Base-by-base conservation (phyloP, 1,140 invertebrate species). In the Drosophila nigrodunni region DNA sequence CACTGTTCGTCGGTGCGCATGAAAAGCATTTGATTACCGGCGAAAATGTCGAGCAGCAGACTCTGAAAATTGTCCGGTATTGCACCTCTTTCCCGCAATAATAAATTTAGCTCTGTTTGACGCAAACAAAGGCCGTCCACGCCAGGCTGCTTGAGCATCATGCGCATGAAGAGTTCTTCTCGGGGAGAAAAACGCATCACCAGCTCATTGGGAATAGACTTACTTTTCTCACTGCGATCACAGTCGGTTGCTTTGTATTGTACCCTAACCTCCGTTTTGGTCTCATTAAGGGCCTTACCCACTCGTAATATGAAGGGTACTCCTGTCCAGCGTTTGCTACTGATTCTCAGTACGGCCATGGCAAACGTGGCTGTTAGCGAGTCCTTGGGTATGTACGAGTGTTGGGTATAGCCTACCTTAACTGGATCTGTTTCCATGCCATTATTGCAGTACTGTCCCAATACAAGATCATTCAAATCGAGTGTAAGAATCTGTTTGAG, bases 1-100 rank as follows among this genome's bases (percentile, higher is more conserved):
- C 72, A 72, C 58, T 90, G 86, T 44, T 89, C 85, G 25, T 90
- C 86, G 58, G 74, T 79, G 52, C 86, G 81, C 85, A 85, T 89
- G 7, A 89, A 89, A 30, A 77, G 50, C 21, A 77, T 70, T 41
- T 89, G 85, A 13, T 85, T 67, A 21, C 85, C 85, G 0, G 59
- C 50, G 3, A 89, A 70, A 1, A 89, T 41, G 13, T 89, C 78
- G 7, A 89, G 44, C 30, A 89, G 13, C 7, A 67, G 62, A 41
- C 55, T 52, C 15, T 47, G 43, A 2, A 46, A 69, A 13, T 58
- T 73, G 0, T 11, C 18, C 3, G 34, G 18, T 7, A 44, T n/a
- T 7, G 58, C 46, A 2, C 65, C 43, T 3, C 54, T 35, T 0
- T 85, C 74, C 4, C 66, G 57, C 10, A 65, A 39, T 7, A 69